Evolutionary conservation across 2,797 vertebrate species (phyloP).

Genomic region (Mus minutoides): DNA sequence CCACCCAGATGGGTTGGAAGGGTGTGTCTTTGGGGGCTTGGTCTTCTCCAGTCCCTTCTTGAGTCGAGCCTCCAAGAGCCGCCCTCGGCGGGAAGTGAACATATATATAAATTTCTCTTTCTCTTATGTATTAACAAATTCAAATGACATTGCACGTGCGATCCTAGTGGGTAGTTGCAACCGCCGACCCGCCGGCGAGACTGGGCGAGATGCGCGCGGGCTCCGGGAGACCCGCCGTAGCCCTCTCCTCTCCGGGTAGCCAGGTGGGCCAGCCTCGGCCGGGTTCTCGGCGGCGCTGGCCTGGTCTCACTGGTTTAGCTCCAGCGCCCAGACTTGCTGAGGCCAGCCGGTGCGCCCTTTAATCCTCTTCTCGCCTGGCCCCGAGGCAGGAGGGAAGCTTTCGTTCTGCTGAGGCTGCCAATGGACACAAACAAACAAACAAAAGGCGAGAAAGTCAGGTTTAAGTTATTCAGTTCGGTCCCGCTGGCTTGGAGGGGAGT

Average conservation of each 20-base stretch:
- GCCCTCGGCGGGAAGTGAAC: slow-evolving; percentile 35
- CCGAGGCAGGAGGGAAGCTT: slow-evolving; percentile 89
- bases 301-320: slow-evolving; percentile 94
- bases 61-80: neutral
- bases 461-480: slow-evolving; percentile 60
- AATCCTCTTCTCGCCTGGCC: slow-evolving; percentile 92
- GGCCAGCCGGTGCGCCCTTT: slow-evolving; percentile 97
- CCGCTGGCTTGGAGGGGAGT: neutral
- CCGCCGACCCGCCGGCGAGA: slow-evolving; percentile 55
- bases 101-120: slow-evolving; percentile 76
- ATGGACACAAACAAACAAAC: slow-evolving; percentile 45
- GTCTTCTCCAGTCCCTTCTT: neutral
- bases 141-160: slow-evolving; percentile 84
- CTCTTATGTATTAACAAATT: slow-evolving; percentile 75
- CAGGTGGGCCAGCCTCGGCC: neutral
- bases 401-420: slow-evolving; percentile 89
- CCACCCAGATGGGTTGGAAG: slow-evolving; percentile 51
- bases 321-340: slow-evolving; percentile 98
- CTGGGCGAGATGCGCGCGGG: neutral
- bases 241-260: slow-evolving; percentile 25
- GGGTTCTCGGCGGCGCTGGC: slow-evolving; percentile 25
- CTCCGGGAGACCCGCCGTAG: slow-evolving; percentile 8
- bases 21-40: neutral
- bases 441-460: slow-evolving; percentile 62
- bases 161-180: slow-evolving; percentile 73